Evolutionary conservation across 1,140 invertebrate species (phyloP).

Genomic region (Potamilus streckersoni): DNA sequence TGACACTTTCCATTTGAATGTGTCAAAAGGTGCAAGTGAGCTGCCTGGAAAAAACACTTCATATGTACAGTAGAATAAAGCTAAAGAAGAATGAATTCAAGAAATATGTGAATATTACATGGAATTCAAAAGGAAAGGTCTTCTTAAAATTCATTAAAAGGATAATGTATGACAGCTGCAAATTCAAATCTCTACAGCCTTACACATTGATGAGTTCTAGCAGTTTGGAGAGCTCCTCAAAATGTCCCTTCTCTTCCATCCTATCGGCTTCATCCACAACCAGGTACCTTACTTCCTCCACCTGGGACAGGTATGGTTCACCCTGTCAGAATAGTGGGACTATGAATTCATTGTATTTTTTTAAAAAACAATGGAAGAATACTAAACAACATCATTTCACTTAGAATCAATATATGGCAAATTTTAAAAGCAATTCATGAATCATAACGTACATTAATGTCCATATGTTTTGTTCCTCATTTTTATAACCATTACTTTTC

Average conservation of each 20-base stretch:
- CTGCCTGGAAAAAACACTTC: neutral
- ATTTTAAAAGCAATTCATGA: no score
- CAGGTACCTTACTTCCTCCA: conserved; percentile 76
- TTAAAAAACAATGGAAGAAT: no score
- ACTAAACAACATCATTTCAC: no score
- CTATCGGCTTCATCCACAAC: conserved; percentile 99
- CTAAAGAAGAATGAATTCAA: neutral
- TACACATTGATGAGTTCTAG: conserved; percentile 82
- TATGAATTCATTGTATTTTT: no score
- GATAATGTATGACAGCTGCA: neutral
- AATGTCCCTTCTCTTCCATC: conserved; percentile 97
- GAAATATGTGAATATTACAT: neutral
- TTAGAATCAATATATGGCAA: no score
- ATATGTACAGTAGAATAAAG: neutral
- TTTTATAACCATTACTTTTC: no score
- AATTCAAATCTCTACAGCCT: neutral
- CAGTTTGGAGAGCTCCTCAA: conserved; percentile 89
- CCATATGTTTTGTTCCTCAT: no score
- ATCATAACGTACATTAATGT: no score
- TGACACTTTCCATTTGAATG: no score
- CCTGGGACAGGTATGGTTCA: conserved; percentile 61
- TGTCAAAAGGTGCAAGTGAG: no score
- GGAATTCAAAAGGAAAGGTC: neutral
- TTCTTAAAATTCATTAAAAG: neutral
- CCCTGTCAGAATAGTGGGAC: conserved; percentile 41